Evolutionary conservation across 2,797 vertebrate species (phyloP), one percentile per base, ranked within the genome.

Genomic region (Pangasius mekongensis): DNA sequence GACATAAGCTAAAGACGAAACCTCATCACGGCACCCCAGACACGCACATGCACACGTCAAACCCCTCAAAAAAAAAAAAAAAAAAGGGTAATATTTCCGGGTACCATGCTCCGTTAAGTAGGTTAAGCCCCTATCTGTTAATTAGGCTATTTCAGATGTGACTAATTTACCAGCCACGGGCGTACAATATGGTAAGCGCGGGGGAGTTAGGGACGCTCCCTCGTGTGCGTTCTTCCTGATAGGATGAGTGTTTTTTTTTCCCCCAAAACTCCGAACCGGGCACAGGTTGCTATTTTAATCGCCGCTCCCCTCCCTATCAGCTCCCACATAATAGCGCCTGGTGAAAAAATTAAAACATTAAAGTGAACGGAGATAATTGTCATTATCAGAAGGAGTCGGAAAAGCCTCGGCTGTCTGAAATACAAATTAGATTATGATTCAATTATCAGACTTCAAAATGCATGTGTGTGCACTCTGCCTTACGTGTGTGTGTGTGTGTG

Each of bases 121-220:
- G 80, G 58, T 94, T 95, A 94, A 95, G 92, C 92, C 95, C 92
- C 93, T 93, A 93, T 96, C 94, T 96, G 94, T 95, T 97, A 96
- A 97, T 96, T 95, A 95, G 87, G 93, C 93, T 94, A 94, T 97
- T 97, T 96, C 92, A 95, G 92, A 96, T 88, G 89, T 96, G 95
- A 94, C 93, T 96, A 93, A 95, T 95, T 96, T 95, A 94, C 94
- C 94, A 96, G 93, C 94, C 93, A 90, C 87, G 71, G 91, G 94
- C 94, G 93, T 85, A 88, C 92, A 94, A 92, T 94, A 93, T 95
- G 94, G 92, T 95, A 95, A 95, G 92, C 92, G 91, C 76, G 91
- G 90, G 47, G 85, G 87, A 86, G 81, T 47, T 91, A 92, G 90
- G 85, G 83, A 36, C 54, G 56, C 80, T n/a, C 83, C 89, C 83